Percentiles rank a stretch among this genome's conserved stretches.
Evolutionary conservation across 2,797 vertebrate genomes (phyloP).

Genomic region (Platyrinchus mystaceus): DNA sequence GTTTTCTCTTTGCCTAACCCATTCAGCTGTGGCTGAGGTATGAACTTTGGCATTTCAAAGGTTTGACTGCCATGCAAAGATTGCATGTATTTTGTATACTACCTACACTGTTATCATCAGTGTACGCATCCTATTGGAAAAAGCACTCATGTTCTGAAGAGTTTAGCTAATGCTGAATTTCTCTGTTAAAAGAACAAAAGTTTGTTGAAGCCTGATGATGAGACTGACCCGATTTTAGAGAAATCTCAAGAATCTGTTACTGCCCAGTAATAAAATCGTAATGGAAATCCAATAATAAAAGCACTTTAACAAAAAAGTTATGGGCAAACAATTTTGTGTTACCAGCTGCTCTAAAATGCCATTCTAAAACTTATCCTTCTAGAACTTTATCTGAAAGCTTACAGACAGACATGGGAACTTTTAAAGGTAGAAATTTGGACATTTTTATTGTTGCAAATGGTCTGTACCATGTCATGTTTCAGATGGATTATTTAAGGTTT

Average conservation of each 20-base stretch:
- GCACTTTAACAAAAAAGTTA: neutral
- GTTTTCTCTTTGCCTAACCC: neutral
- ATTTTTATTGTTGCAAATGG: neutral
- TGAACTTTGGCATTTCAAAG: neutral
- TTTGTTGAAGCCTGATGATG: neutral
- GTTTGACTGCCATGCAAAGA: neutral
- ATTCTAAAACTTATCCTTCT: neutral
- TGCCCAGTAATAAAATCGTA: neutral
- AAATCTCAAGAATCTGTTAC: neutral
- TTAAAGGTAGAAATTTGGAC: neutral
- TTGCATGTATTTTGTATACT: neutral
- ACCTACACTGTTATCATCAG: neutral
- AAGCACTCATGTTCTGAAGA: neutral
- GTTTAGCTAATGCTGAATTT: neutral
- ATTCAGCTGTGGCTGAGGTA: neutral
- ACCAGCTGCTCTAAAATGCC: neutral
- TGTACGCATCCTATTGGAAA: neutral
- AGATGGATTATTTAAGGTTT: neutral
- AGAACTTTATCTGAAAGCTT: neutral
- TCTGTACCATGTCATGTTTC: neutral
- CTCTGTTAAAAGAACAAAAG: neutral
- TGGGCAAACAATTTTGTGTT: neutral
- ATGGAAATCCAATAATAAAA: neutral
- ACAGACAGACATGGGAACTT: neutral
- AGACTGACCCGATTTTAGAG: neutral